A percentile compares a stretch with the other conserved stretches of the same genome.
Evolutionary conservation across 2,888 invertebrate genomes (phyloP).

Genomic region (Meliscaeva auricollis): DNA sequence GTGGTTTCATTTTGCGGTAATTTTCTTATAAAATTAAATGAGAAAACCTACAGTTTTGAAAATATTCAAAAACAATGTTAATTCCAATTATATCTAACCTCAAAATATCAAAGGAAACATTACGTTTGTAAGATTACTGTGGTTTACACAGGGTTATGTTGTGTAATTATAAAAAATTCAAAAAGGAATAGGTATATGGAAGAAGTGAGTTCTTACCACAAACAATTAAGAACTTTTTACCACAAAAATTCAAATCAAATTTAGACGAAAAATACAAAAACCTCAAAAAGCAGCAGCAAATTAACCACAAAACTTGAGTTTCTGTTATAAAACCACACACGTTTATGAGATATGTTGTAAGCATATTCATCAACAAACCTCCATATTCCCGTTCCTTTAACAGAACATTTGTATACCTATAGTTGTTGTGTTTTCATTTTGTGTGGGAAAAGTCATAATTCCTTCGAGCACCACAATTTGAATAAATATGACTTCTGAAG

Average conservation of each 20-base stretch:
- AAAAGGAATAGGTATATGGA: no score
- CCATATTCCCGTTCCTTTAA: no score
- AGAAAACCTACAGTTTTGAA: no score
- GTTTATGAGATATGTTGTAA: not conserved
- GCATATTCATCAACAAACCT: constrained; percentile 12
- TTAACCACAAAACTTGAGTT: constrained; percentile 62
- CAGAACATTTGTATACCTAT: no score
- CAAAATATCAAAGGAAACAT: no score
- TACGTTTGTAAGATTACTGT: no score
- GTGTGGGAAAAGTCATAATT: constrained; percentile 33
- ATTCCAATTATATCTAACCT: no score
- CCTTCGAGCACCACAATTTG: constrained; percentile 42
- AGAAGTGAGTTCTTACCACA: not conserved
- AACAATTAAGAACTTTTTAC: not conserved
- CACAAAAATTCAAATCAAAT: constrained; percentile 60
- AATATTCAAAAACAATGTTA: no score
- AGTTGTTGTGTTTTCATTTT: not conserved
- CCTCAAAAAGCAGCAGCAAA: constrained; percentile 51
- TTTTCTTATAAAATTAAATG: no score
- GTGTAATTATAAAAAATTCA: no score
- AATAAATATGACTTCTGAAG: constrained; percentile 50
- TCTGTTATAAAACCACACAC: not conserved
- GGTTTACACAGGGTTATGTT: no score
- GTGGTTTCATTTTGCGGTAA: no score
- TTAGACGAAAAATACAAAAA: constrained; percentile 40